Conservation (phyloP, 2,113 vertebrate species). For the Larimichthys polyactis region DNA sequence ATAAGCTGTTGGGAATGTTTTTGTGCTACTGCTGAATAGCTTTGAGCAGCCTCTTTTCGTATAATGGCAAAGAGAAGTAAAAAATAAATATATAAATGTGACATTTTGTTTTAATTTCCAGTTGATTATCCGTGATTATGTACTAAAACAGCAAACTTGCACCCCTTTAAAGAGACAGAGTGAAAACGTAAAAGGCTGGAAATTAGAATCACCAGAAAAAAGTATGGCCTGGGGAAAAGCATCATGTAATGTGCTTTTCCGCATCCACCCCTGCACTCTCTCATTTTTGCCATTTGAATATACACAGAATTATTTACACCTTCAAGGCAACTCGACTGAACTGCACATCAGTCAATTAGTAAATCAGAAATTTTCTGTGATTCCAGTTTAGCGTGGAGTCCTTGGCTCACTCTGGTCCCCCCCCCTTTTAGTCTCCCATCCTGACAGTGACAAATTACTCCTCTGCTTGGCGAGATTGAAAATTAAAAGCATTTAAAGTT, state of each 20-base stretch:
- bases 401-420: slow-evolving; percentile 89
- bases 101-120: slow-evolving; percentile 80
- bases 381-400: slow-evolving; percentile 97
- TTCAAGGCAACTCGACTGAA: slow-evolving; percentile 96
- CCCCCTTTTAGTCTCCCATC: slow-evolving; percentile 95
- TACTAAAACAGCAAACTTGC: slow-evolving; percentile 70
- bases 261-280: slow-evolving; percentile 73
- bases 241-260: slow-evolving; percentile 76
- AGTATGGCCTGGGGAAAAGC: slow-evolving; percentile 71
- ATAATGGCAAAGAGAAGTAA: slow-evolving; percentile 44
- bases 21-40: slow-evolving; percentile 55
- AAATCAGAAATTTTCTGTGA: slow-evolving; percentile 99
- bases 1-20: slow-evolving; percentile 68
- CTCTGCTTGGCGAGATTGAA: slow-evolving; percentile 99
- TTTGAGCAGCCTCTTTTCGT: slow-evolving; percentile 57
- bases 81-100: slow-evolving; percentile 29
- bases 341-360: slow-evolving; percentile 99
- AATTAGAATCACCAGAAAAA: slow-evolving; percentile 76
- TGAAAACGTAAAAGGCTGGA: slow-evolving; percentile 63
- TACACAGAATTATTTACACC: slow-evolving; percentile 99
- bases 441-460: slow-evolving; percentile 99
- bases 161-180: slow-evolving; percentile 63
- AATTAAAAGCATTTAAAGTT: slow-evolving; percentile 99
- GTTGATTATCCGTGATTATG: slow-evolving; percentile 79
- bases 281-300: slow-evolving; percentile 86